phyloP scores from a whole-genome alignment of 2,797 vertebrate species.

The Lindbergichthys nudifrons region DNA sequence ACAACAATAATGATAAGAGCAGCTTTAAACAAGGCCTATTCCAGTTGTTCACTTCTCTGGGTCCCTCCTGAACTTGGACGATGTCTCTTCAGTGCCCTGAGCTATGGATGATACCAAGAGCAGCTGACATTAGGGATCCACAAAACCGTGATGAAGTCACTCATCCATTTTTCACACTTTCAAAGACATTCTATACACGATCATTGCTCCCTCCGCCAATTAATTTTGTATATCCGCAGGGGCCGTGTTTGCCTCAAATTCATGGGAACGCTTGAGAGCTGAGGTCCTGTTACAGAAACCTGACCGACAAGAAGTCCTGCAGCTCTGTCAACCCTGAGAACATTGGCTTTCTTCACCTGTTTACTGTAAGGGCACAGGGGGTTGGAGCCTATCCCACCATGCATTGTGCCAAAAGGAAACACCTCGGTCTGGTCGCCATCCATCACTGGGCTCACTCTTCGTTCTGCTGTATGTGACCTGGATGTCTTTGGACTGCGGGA shows the following conservation, averaged over 20 bases:
- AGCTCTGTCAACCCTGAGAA: slow-evolving; percentile 20
- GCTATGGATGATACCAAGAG: slow-evolving; percentile 5
- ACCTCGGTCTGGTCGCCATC: neutral
- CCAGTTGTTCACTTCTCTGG: neutral
- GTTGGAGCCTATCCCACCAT: slow-evolving; percentile 39
- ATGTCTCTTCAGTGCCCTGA: neutral
- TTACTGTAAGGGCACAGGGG: slow-evolving; percentile 43
- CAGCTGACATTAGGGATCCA: slow-evolving; percentile 25
- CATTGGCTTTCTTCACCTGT: slow-evolving; percentile 38
- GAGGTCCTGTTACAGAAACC: slow-evolving; percentile 31
- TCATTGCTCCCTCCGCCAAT: slow-evolving; percentile 20
- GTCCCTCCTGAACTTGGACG: slow-evolving; percentile 7
- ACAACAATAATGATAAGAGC: neutral
- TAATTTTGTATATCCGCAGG: slow-evolving; percentile 41
- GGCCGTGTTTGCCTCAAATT: slow-evolving; percentile 35
- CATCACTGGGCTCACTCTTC: slow-evolving; percentile 21
- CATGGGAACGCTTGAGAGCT: slow-evolving; percentile 17
- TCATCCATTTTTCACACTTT: slow-evolving; percentile 25
- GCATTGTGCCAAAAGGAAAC: slow-evolving; percentile 47
- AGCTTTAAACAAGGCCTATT: neutral
- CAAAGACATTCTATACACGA: slow-evolving; percentile 2
- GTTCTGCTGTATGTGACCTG: slow-evolving; percentile 20
- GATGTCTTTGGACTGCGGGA: slow-evolving; percentile 26
- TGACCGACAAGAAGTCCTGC: slow-evolving; percentile 37
- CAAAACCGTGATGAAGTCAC: slow-evolving; percentile 9